Conservation (phyloP, 2,888 invertebrate genomes). For the Stramonita haemastoma region DNA sequence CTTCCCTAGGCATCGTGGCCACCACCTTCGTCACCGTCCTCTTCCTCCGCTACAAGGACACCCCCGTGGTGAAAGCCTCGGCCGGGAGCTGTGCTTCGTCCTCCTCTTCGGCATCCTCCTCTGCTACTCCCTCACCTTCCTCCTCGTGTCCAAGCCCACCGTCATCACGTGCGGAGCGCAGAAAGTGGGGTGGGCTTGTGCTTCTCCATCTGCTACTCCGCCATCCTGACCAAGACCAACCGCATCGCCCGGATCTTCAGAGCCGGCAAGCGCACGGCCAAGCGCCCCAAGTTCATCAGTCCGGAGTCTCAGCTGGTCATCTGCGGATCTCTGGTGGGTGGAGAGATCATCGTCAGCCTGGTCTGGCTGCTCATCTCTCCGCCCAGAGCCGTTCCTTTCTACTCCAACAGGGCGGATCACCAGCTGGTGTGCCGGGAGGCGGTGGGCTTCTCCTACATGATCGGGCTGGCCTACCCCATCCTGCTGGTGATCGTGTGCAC, state of each 20-base stretch:
- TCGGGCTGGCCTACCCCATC: conserved; percentile 89
- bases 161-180: conserved; percentile 76
- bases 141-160: conserved; percentile 76
- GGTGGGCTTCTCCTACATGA: conserved; percentile 80
- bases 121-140: conserved; percentile 77
- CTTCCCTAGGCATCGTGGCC: conserved; percentile 75
- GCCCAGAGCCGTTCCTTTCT: conserved; percentile 91
- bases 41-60: conserved; percentile 75
- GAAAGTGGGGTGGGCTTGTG: conserved; percentile 77
- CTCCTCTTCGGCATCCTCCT: conserved; percentile 75
- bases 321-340: conserved; percentile 74
- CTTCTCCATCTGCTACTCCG: conserved; percentile 78
- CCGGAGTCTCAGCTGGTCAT: conserved; percentile 78
- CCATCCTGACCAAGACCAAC: conserved; percentile 78
- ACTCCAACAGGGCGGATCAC: conserved; percentile 94
- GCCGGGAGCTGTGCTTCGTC: conserved; percentile 78
- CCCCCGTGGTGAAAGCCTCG: conserved; percentile 78
- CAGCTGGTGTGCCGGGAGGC: conserved; percentile 88
- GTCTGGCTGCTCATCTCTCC: conserved; percentile 95
- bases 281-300: conserved; percentile 78
- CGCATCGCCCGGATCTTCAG: conserved; percentile 76
- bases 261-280: conserved; percentile 77
- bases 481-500: conserved; percentile 87
- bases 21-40: conserved; percentile 74
- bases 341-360: conserved; percentile 85